Base-by-base conservation (phyloP, 2,113 vertebrate genomes). In the Cyanistes caeruleus region DNA sequence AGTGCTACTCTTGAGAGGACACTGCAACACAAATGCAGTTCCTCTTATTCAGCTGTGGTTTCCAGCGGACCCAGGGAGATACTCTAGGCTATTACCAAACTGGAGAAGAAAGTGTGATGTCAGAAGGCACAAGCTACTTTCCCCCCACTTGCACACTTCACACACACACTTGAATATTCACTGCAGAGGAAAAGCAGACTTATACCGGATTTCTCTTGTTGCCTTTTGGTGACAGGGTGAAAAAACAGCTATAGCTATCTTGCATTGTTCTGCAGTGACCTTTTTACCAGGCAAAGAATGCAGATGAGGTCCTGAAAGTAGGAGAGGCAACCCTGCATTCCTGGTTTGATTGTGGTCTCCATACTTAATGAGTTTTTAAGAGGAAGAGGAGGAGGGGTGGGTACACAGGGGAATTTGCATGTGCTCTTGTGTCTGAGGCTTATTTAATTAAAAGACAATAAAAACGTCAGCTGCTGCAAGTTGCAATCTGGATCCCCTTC, bases 391-490 rank as follows among this genome's bases (percentile, higher is more conserved):
- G 69, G 91, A 96, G 79, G 81, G 91, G 62, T 56, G 49, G 44
- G 60, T 62, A 76, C 79, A 85, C 79, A 68, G 76, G 94, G 91
- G 92, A 84, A 96, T 96, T 88, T 74, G 68, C 88, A 94, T 95
- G 87, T 90, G 64, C 84, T 97, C 74, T 60, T 88, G 95, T 96
- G 91, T 94, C 84, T 96, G 85, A 91, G 87, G 65, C 94, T 97
- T 96, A 97, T 98, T 98, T 98, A 98, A 98, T 98, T 98, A 98
- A 98, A 98, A 98, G 92, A 97, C 95, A 98, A 98, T 98, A 98
- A 98, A 97, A 96, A 95, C 43, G 89, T 96, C 98, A 98, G 97
- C 97, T 98, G 95, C 93, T 75, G 68, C 96, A 96, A 95, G 95
- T 95, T 98, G 96, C 93, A 96, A 56, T 96, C 97, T 97, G 97